Evolutionary conservation across 1,140 invertebrate species (phyloP), one percentile per base, ranked within the genome.

Genomic region (Drosophila orosa): DNA sequence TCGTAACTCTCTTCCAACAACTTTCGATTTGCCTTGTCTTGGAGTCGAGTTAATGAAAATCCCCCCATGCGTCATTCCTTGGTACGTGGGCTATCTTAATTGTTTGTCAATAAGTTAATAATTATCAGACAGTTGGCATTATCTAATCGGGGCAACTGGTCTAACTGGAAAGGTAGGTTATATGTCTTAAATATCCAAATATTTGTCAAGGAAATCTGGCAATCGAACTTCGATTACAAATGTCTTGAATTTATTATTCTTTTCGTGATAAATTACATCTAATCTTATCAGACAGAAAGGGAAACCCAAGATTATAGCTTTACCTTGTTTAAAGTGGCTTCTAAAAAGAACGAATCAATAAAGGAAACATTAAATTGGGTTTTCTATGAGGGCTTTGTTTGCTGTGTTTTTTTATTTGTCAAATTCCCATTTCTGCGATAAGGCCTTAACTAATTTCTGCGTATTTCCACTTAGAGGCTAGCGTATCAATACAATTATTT

Each of bases 41-140:
- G 7, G 7, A 22, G 42, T n/a, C 15, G 8, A 45, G 63, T n/a
- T 22, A 47, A 57, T 48, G 50, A 58, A 71, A 71, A 48, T 37
- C 13, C 67, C 67, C 65, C 42, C 45, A 56, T 71, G 48, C 65
- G 67, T 71, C 65, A 71, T 17, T 22, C 7, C 22, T 33, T 5
- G 35, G 25, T 29, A 29, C 33, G 19, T 40, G 42, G 8, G 29
- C 40, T 50, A 48, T 59, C 61, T 65, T 65, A 44, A 47, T 69
- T 69, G 39, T 45, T 47, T 56, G 31, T n/a, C 52, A 65, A 57
- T 71, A 69, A 25, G 50, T 17, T 22, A 71, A 17, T 27, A 47
- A 68, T 56, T 69, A 47, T 42, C 17, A 31, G 15, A 4, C 6
- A 15, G 19, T 52, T 68, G 39, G 17, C 9, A 15, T 13, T 39